Conservation (phyloP, 2,888 invertebrate genomes). For the Mystacides longicornis region DNA sequence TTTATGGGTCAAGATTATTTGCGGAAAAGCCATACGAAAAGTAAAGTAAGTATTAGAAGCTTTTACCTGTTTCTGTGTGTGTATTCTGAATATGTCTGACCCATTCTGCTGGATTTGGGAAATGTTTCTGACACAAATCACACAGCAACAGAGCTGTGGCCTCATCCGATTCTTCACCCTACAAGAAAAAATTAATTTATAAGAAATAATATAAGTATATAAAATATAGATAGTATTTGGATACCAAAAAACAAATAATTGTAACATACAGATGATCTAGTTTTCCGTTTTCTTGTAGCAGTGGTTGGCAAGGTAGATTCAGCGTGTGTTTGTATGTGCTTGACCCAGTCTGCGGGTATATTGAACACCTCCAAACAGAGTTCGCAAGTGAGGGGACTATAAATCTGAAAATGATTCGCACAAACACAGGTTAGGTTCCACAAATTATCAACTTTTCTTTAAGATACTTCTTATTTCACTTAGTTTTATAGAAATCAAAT, state of each 20-base stretch:
- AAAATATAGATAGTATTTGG: too few species aligned
- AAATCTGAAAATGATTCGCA: slow-evolving; percentile 38
- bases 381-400: slow-evolving; percentile 74
- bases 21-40: too few species aligned
- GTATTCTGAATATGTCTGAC: slow-evolving; percentile 78
- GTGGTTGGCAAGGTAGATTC: slow-evolving; percentile 50
- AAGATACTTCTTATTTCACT: not conserved
- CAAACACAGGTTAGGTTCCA: not conserved
- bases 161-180: slow-evolving; percentile 63
- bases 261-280: slow-evolving; percentile 43
- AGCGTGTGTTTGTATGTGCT: slow-evolving; percentile 75
- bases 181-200: slow-evolving; percentile 26
- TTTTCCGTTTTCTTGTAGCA: slow-evolving; percentile 52
- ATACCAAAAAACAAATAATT: too few species aligned
- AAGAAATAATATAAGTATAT: too few species aligned
- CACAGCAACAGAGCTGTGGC: slow-evolving; percentile 69
- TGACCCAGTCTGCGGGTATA: slow-evolving; percentile 74
- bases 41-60: not conserved
- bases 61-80: slow-evolving; percentile 62
- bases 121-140: slow-evolving; percentile 67
- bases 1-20: too few species aligned
- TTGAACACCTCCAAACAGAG: slow-evolving; percentile 78
- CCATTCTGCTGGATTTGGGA: slow-evolving; percentile 79
- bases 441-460: not conserved
- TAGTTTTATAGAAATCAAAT: not conserved